Base-by-base conservation (phyloP, 2,888 invertebrate genomes). In the Heliconius ethilla region DNA sequence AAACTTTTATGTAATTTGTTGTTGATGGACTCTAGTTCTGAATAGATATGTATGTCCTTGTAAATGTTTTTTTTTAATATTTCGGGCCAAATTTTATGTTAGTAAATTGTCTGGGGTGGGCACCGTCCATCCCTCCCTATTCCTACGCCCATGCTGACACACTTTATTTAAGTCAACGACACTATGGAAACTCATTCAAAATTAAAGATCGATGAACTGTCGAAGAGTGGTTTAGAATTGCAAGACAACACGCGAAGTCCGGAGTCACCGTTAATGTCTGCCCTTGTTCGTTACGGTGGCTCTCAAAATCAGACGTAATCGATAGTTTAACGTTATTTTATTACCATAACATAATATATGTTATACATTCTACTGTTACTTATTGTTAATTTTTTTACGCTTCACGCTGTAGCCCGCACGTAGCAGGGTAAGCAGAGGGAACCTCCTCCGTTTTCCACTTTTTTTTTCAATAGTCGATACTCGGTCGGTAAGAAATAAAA, bases 241-340 rank as follows among this genome's bases (percentile, higher is more conserved):
- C 86, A 79, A 81, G 80, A 73, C 78, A 29, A 29, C 29, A 29
- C 29, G 29, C 76, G 87, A 82, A 75, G 25, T 40, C 69, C 40
- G 69, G 40, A 83, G 85, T 82, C 83, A 87, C 90, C 91, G 91
- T 89, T 91, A 90, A 84, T 85, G 81, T 82, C 85, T 83, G 91
- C 91, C 92, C 91, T 92, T 91, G 87, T 83, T 83, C 80, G 84
- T 88, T 87, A 89, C 80, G 81, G 78, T 73, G 37, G 70, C 75
- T 75, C 69, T 77, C 70, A 77, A 40, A 70, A 75, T 78, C 70
- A 79, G 76, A 78, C 37, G 76, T 79, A 78, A 77, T 76, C 62
- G 79, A 69, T 75, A 59, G 75, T 33, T 73, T 78, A 76, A 76
- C 59, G 51, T 66, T 74, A 33, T 70, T 78, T 80, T 80, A 81